phyloP scores from a whole-genome alignment of 2,888 invertebrate species.

The Lamproptera curius region DNA sequence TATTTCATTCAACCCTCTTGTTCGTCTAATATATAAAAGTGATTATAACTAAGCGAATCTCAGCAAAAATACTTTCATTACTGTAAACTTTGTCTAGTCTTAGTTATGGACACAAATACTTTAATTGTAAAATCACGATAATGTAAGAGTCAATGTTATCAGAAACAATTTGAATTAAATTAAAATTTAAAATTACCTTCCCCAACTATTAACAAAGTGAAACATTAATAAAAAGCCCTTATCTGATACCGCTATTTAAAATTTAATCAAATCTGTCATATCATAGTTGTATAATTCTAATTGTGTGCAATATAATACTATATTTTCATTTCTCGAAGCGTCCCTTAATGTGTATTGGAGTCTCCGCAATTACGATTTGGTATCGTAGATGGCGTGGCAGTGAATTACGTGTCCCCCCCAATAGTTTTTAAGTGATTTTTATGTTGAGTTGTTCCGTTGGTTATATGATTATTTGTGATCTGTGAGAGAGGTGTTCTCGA shows the following conservation, averaged over 20 bases:
- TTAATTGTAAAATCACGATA: too few species aligned
- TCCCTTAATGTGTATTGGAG: constrained; percentile 39
- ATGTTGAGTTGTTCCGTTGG: constrained; percentile 67
- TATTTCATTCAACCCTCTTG: constrained; percentile 10
- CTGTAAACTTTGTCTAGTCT: too few species aligned
- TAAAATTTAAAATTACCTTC: too few species aligned
- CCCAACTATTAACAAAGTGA: too few species aligned
- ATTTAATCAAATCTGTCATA: too few species aligned
- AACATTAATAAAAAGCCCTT: too few species aligned
- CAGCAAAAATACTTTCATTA: too few species aligned
- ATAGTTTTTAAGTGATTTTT: constrained; percentile 61
- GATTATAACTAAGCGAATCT: constrained; percentile 18
- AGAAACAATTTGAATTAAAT: too few species aligned
- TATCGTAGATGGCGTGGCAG: constrained; percentile 47
- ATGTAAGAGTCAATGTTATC: too few species aligned
- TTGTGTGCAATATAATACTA: not conserved
- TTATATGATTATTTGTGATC: constrained; percentile 73
- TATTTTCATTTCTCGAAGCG: constrained; percentile 31
- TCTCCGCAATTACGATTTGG: constrained; percentile 38
- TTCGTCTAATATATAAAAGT: constrained; percentile 1
- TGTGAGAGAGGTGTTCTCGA: constrained; percentile 79
- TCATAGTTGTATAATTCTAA: too few species aligned
- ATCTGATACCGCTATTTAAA: too few species aligned
- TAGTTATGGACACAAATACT: too few species aligned
- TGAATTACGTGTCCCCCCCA: constrained; percentile 48